Percentiles rank a stretch among this genome's conserved stretches.
Evolutionary conservation across 2,113 vertebrate species (phyloP).

Genomic region (Tychaedon coryphoeus): DNA sequence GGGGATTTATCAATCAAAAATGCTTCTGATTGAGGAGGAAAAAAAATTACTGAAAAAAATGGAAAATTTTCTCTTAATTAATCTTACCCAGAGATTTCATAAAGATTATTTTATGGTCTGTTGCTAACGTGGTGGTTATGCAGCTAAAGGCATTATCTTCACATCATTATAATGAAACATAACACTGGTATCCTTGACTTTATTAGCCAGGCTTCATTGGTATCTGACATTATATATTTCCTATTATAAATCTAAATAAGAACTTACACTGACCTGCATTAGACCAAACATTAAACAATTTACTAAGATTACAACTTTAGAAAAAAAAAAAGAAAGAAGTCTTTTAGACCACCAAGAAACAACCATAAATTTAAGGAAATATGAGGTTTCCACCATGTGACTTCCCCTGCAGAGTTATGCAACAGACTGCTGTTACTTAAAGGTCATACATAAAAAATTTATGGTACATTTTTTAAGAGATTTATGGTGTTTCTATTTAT

Average conservation of each 20-base stretch:
- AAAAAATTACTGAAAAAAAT: conserved; percentile 13
- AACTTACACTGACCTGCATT: conserved; percentile 77
- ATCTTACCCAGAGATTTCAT: conserved; percentile 66
- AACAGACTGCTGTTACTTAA: conserved; percentile 76
- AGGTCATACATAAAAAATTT: conserved; percentile 75
- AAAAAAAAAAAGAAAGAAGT: conserved; percentile 14
- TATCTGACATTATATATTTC: conserved; percentile 69
- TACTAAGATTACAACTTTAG: conserved; percentile 73
- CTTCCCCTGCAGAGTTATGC: conserved; percentile 81
- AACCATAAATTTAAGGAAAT: conserved; percentile 85
- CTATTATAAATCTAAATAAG: conserved; percentile 77
- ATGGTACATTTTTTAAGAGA: conserved; percentile 70
- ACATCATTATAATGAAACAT: conserved; percentile 74
- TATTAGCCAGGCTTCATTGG: conserved; percentile 50
- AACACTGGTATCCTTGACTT: conserved; percentile 63
- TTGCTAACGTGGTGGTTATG: conserved; percentile 73
- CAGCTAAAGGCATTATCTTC: conserved; percentile 77
- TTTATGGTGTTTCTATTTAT: conserved; percentile 73
- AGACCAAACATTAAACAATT: conserved; percentile 78
- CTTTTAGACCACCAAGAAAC: conserved; percentile 85
- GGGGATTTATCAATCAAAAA: conserved; percentile 11
- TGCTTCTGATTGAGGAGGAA: neutral
- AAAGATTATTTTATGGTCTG: conserved; percentile 70
- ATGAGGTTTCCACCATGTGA: conserved; percentile 86
- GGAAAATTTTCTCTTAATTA: conserved; percentile 57